Evolutionary conservation across 2,888 invertebrate genomes (phyloP).

Genomic region (Xestoiulus laeticollis): DNA sequence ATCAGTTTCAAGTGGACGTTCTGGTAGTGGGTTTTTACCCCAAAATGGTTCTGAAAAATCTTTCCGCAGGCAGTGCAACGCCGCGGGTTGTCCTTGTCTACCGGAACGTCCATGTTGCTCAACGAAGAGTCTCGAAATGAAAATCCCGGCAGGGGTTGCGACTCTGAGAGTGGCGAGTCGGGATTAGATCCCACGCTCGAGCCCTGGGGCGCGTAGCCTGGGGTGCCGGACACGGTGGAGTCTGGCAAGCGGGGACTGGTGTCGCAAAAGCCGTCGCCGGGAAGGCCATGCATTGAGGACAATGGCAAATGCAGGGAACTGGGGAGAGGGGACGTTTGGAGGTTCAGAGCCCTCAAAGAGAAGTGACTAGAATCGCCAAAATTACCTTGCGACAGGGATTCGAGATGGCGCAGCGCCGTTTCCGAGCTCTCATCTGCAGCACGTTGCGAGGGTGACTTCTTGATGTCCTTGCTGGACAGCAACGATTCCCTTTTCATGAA

Average conservation of each 20-base stretch:
- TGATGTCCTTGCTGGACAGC: slow-evolving; percentile 41
- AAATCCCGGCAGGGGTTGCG: slow-evolving; percentile 56
- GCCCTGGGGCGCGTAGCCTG: slow-evolving; percentile 62
- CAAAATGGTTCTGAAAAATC: slow-evolving; percentile 91
- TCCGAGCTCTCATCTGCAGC: slow-evolving; percentile 68
- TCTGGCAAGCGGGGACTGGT: slow-evolving; percentile 68
- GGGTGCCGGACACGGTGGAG: slow-evolving; percentile 69
- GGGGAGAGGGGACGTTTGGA: slow-evolving; percentile 55
- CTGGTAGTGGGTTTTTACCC: slow-evolving; percentile 93
- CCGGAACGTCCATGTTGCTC: slow-evolving; percentile 75
- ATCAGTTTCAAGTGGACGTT: slow-evolving; percentile 94
- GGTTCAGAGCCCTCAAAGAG: slow-evolving; percentile 62
- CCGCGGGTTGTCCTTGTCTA: slow-evolving; percentile 90
- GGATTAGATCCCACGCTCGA: slow-evolving; percentile 56
- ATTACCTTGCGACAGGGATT: slow-evolving; percentile 81
- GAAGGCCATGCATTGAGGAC: slow-evolving; percentile 56
- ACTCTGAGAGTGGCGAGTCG: slow-evolving; percentile 58
- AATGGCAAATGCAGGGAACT: slow-evolving; percentile 58
- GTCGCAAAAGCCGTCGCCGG: slow-evolving; percentile 62
- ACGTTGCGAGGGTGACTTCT: slow-evolving; percentile 27
- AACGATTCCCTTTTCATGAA: not conserved
- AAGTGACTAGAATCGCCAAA: slow-evolving; percentile 68
- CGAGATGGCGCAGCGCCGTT: slow-evolving; percentile 79
- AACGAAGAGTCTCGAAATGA: slow-evolving; percentile 59
- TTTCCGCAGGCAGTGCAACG: slow-evolving; percentile 92